Percentiles rank a stretch among this genome's conserved stretches.
phyloP scores from a whole-genome alignment of 2,113 vertebrate genomes.

The Brachyhypopomus gauderio region DNA sequence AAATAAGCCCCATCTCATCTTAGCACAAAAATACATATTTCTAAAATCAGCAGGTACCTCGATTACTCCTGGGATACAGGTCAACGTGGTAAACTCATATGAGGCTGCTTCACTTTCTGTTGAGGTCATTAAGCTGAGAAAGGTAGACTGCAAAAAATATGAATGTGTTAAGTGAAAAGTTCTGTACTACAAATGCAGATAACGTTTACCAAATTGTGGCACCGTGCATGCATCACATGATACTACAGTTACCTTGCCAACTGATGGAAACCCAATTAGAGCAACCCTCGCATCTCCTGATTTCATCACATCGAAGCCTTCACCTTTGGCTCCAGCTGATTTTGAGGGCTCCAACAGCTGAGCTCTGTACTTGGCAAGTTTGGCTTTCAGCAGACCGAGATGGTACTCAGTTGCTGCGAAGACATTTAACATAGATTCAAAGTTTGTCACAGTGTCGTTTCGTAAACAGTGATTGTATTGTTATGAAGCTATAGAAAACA shows the following conservation, averaged over 20 bases:
- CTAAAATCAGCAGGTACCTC: conserved; percentile 74
- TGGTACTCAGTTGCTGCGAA: conserved; percentile 94
- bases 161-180: background rate
- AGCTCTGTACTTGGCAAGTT: conserved; percentile 94
- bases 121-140: conserved; percentile 95
- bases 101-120: conserved; percentile 94
- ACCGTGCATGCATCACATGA: background rate
- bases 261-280: conserved; percentile 96
- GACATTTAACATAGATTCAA: background rate
- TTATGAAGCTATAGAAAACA: background rate
- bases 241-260: conserved; percentile 88
- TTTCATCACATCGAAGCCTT: conserved; percentile 99
- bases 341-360: conserved; percentile 95
- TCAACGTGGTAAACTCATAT: conserved; percentile 97
- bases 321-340: conserved; percentile 88
- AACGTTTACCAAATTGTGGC: background rate
- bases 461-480: background rate
- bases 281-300: conserved; percentile 96
- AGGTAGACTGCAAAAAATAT: conserved; percentile 86
- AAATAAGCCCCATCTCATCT: background rate
- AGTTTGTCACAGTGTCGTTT: background rate
- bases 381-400: conserved; percentile 94
- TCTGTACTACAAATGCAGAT: background rate
- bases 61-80: conserved; percentile 97
- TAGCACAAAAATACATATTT: background rate